Evolutionary conservation across 2,113 vertebrate species (phyloP).

Genomic region (Trogon melanurus): DNA sequence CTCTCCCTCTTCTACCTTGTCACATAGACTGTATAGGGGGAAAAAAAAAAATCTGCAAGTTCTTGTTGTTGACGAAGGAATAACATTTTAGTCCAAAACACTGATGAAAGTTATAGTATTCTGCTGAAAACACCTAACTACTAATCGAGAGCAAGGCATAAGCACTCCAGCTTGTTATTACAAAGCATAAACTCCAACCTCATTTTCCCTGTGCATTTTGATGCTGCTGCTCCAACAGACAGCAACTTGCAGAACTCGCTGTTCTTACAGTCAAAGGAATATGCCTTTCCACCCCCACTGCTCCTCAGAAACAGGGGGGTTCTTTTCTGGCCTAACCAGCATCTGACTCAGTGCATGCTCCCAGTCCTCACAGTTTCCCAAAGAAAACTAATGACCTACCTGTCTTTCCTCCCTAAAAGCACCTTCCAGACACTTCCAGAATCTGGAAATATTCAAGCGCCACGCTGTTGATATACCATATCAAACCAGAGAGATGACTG

Average conservation of each 20-base stretch:
- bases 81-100: not conserved
- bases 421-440: not conserved
- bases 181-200: not conserved
- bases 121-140: not conserved
- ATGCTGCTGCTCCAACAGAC: not conserved
- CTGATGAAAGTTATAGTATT: not conserved
- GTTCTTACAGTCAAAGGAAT: rapidly evolving
- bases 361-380: rapidly evolving
- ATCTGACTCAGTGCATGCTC: not conserved
- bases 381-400: not conserved
- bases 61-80: not conserved
- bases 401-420: not conserved
- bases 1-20: not conserved
- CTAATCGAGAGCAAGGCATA: not conserved
- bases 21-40: not conserved
- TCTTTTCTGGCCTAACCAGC: not conserved
- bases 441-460: not conserved
- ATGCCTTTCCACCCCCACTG: not conserved
- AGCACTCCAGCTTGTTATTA: not conserved
- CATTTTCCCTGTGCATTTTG: not conserved
- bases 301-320: not conserved
- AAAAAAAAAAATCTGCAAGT: not conserved
- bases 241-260: not conserved
- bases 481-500: not conserved
- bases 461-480: not conserved